phyloP scores from a whole-genome alignment of 2,888 invertebrate species.

The Apodemia hepburni region DNA sequence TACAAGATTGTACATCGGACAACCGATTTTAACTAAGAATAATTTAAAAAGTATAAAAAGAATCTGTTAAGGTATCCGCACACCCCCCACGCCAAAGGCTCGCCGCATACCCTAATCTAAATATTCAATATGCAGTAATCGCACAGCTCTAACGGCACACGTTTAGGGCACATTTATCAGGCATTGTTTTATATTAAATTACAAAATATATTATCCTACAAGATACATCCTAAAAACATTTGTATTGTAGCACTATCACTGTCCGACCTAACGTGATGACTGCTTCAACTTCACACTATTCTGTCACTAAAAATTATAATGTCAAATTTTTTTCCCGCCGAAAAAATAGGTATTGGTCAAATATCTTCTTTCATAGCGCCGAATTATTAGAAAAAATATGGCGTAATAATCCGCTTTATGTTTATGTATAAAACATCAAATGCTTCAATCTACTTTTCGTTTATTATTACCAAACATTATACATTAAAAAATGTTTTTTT shows the following conservation, averaged over 20 bases:
- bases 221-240: conserved; percentile 54
- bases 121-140: conserved; percentile 37
- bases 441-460: no score
- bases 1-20: conserved; percentile 73
- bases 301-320: background rate
- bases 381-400: no score
- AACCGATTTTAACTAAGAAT: conserved; percentile 46
- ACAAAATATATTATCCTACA: conserved; percentile 42
- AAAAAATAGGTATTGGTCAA: no score
- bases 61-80: conserved; percentile 37
- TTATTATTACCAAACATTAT: no score
- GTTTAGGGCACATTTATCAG: conserved; percentile 68
- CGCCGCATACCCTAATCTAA: conserved; percentile 35
- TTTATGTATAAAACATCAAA: no score
- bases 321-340: no score
- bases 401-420: no score
- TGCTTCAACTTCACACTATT: background rate
- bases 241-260: conserved; percentile 64
- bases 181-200: conserved; percentile 48
- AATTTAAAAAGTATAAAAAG: conserved; percentile 48
- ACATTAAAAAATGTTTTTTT: no score
- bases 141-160: conserved; percentile 58
- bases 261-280: conserved; percentile 39
- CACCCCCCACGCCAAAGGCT: conserved; percentile 38
- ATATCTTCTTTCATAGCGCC: no score